phyloP scores from a whole-genome alignment of 2,888 invertebrate species.

The Macroteleia sp. region DNA sequence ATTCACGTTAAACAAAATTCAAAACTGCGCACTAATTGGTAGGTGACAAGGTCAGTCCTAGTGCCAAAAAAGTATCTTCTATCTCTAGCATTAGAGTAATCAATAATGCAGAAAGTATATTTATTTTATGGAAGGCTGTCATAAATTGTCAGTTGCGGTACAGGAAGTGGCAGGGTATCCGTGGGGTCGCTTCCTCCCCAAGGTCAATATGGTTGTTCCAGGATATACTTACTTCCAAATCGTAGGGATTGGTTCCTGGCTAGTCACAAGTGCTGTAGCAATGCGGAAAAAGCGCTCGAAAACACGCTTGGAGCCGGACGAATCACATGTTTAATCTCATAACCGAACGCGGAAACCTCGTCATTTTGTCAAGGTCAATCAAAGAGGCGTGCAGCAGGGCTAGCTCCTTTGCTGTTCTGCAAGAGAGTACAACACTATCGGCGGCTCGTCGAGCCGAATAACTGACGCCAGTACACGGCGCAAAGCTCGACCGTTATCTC shows the following conservation, averaged over 20 bases:
- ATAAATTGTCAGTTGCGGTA: neutral
- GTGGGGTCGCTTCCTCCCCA: slow-evolving; percentile 1
- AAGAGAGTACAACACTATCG: slow-evolving; percentile 59
- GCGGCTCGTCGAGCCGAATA: slow-evolving; percentile 65
- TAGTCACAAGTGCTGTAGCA: neutral
- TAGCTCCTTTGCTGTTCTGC: slow-evolving; percentile 5
- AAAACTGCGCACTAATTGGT: too few relatives aligned
- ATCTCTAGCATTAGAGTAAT: neutral
- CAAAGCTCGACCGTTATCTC: slow-evolving; percentile 67
- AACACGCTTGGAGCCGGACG: neutral
- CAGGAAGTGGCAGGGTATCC: neutral
- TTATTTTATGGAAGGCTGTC: neutral
- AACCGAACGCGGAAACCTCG: slow-evolving; percentile 21
- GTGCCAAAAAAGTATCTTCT: too few relatives aligned
- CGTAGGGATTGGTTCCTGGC: neutral
- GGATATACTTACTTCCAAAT: slow-evolving; percentile 35
- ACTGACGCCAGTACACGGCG: slow-evolving; percentile 67
- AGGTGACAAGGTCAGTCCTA: too few relatives aligned
- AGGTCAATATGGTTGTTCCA: slow-evolving; percentile 20
- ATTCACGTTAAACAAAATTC: too few relatives aligned
- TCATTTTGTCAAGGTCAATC: slow-evolving; percentile 58
- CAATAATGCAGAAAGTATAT: neutral
- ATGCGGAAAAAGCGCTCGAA: neutral
- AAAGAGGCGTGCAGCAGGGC: neutral
- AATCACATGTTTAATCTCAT: slow-evolving; percentile 43